phyloP scores from a whole-genome alignment of 2,113 vertebrate species.

The Paracanthobrama guichenoti region DNA sequence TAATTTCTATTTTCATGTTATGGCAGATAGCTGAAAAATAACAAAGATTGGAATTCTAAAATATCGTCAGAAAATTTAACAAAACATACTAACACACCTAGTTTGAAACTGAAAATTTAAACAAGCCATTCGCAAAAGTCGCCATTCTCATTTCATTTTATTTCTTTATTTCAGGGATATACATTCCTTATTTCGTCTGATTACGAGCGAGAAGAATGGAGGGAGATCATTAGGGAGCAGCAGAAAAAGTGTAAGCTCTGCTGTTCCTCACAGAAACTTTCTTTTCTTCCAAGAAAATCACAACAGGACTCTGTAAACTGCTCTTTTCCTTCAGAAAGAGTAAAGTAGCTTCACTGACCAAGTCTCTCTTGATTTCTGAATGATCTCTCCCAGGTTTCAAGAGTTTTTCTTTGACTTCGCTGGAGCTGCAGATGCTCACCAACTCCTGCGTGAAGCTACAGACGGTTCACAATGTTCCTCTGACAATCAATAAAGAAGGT shows the following conservation, averaged over 20 bases:
- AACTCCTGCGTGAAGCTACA: constrained; percentile 97
- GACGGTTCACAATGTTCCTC: constrained; percentile 92
- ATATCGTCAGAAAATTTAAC: too few species aligned
- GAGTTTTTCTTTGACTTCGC: constrained; percentile 88
- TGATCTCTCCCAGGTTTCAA: constrained; percentile 81
- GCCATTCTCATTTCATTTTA: background rate
- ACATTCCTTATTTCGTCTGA: constrained; percentile 94
- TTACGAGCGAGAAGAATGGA: constrained; percentile 96
- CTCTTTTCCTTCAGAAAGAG: background rate
- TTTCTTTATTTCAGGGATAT: constrained; percentile 80
- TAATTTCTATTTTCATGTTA: background rate
- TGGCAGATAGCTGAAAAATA: background rate
- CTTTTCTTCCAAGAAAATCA: background rate
- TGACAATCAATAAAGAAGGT: constrained; percentile 96
- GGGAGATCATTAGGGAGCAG: constrained; percentile 91
- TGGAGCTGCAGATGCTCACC: constrained; percentile 98
- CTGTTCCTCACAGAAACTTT: background rate
- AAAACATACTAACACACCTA: background rate
- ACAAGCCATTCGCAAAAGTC: background rate
- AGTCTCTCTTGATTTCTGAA: background rate
- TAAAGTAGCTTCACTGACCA: background rate
- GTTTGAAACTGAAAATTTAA: background rate
- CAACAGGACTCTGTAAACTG: background rate
- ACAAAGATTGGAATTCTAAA: background rate
- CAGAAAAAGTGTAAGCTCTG: constrained; percentile 95